Evolutionary conservation across 2,113 vertebrate genomes (phyloP), one percentile per base, ranked within the genome.

Genomic region (Odobenus rosmarus): DNA sequence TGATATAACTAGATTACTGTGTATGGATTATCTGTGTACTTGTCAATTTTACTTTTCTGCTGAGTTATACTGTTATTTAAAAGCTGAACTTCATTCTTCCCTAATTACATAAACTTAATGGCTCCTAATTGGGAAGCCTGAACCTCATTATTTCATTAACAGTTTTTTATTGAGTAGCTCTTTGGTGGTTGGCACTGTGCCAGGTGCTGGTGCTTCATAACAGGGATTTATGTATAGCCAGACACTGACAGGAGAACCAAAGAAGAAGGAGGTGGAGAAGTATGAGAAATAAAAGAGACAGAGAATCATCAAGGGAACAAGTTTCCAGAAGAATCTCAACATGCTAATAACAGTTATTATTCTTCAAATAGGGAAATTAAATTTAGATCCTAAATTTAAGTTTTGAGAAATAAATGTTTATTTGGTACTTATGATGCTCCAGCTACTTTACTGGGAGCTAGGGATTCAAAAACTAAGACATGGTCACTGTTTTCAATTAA

Each of bases 301-400:
- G 24, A n/a, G 12, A 51, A 51, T 13, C 19, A 53, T 21, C 14
- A 69, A 19, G 31, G 57, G 7, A 83, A 5, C 4, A 62, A 21
- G 7, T 0, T 28, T 55, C n/a, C 39, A n/a, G 71, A 88, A 49
- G 24, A 42, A 81, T 76, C 28, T 86, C 57, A 67, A 15, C 49
- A 85, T 69, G 71, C 10, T 67, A 81, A 8, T 59, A 67, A 71
- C 39, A 92, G 14, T 62, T 92, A 33, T 55, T 9, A 1, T 72
- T 7, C 21, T 61, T 86, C 28, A 79, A 7, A 53, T 23, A 62
- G 33, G 15, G 4, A 88, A 91, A 85, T 77, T 87, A 94, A 53
- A 10, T 90, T 90, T 62, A 84, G n/a, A 53, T 19, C 94, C 10
- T 93, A 74, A 33, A 89, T 94, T 94, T 85, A 26, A 31, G 67